Evolutionary conservation across 1,140 invertebrate species (phyloP), one percentile per base, ranked within the genome.

Genomic region (Venustaconcha ellipsiformis): DNA sequence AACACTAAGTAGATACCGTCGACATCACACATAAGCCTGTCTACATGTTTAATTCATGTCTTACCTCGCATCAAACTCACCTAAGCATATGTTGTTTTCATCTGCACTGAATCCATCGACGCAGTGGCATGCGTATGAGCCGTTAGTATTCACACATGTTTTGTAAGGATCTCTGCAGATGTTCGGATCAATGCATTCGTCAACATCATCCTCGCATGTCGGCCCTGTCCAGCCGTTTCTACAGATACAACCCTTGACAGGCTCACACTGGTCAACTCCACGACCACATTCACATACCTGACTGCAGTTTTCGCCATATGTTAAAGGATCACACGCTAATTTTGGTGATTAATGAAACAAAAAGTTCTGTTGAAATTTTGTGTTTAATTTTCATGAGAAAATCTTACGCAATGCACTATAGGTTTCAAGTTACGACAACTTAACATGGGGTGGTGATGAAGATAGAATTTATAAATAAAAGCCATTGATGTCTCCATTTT

Each of bases 181-280:
- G 18, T 70, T 76, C 18, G 68, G 48, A 78, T 23, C 15, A 14
- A 12, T 59, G 57, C 83, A 85, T 68, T 80, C 81, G 60, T 82
- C 66, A 4, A 83, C 64, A 60, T 82, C 78, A 3, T n/a, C 70
- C 48, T 80, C 75, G 74, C 83, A 85, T 37, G 76, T 69, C 3
- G 12, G 37, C 12, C 80, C 82, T 1, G 76, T 77, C 82, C 82
- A 83, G 57, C 82, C 82, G 1, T 26, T 14, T 57, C 76, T 66
- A 76, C 82, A 83, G 20, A 78, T 55, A 65, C 82, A 83, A 1
- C 82, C 82, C 15, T 18, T 23, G 0, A 78, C 72, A 15, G 74
- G 59, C 65, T 82, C 63, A 60, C 82, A 83, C 17, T 58, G 8
- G 6, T 23, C n/a, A 13, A 70, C 72, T 20, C 70, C 67, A 18